Conservation (phyloP, 2,888 invertebrate species). For the Caenorhabditis sp. region DNA sequence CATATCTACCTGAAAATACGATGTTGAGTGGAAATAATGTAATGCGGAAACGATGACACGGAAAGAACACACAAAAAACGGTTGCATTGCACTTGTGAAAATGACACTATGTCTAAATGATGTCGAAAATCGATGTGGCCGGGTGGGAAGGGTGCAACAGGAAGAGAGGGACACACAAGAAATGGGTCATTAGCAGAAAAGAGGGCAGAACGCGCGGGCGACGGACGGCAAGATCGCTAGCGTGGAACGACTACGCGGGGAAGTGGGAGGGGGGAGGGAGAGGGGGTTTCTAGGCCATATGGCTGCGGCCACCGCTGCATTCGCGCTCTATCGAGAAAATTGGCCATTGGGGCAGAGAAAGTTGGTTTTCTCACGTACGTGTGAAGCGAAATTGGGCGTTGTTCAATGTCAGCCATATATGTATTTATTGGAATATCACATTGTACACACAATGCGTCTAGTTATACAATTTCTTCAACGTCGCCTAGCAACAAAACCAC, state of each 20-base stretch:
- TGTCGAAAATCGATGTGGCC: neutral
- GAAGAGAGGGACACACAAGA: neutral
- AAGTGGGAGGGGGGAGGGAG: neutral
- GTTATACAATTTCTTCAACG: constrained; percentile 33
- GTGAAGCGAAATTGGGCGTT: neutral
- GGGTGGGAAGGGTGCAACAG: neutral
- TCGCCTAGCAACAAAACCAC: constrained; percentile 36
- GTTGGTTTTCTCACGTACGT: constrained; percentile 28
- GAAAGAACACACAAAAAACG: too few relatives aligned
- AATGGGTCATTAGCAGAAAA: neutral
- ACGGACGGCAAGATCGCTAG: neutral
- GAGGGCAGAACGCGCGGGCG: neutral
- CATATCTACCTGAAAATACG: constrained; percentile 19
- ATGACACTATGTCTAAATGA: neutral
- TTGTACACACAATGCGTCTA: neutral
- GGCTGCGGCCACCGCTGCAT: constrained; percentile 13
- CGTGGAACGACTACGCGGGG: neutral
- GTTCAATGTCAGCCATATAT: neutral
- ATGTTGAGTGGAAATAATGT: neutral
- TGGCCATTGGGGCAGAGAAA: neutral
- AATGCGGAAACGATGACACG: neutral
- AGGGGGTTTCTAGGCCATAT: neutral
- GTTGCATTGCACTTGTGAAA: too few relatives aligned
- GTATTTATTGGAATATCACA: constrained; percentile 3
- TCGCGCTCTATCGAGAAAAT: constrained; percentile 15